Base-by-base conservation (phyloP, 2,888 invertebrate genomes). In the Aphodius granarius region DNA sequence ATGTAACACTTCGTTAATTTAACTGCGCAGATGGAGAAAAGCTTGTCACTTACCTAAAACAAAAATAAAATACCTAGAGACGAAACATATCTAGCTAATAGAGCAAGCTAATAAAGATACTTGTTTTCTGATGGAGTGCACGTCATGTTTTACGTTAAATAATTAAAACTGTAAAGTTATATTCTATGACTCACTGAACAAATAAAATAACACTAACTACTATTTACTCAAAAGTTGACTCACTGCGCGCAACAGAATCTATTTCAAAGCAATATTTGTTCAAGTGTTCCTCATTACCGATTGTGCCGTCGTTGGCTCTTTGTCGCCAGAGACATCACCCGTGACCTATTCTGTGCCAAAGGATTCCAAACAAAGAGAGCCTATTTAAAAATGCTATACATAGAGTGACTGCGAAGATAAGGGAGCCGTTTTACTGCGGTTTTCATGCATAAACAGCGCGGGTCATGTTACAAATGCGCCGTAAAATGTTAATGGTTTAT, bases 401-500 rank as follows among this genome's bases (percentile, higher is more conserved):
- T 43, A 43, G 43, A 43, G 43, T 43, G 43, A 43, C 43, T 43
- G 43, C 43, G 43, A 3, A 68, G 68, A 68, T 68, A 72, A 75
- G 17, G 22, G 75, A 68, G 21, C 63, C 22, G 18, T 43, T 68
- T 22, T 72, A 72, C 13, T 63, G 72, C 63, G 75, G 72, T 72
- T 75, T 68, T 72, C 72, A 63, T 23, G 68, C 63, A 66, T 75
- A 75, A 75, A 75, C 70, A 71, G 64, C 17, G 22, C 70, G 70
- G 62, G 70, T 70, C 18, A 74, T 70, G 70, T 74, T 70, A 70
- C 74, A 64, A 74, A 74, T 74, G 63, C 63, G 66, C 72, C 72
- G 72, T 75, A 75, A 75, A 75, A 75, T 63, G 66, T 66, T 75
- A 72, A 75, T 66, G 75, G 75, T 75, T 75, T 75, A 72, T 75